Percentiles rank a stretch among this genome's conserved stretches.
Evolutionary conservation across 2,888 invertebrate genomes (phyloP).

Genomic region (Drosophila quinaria): DNA sequence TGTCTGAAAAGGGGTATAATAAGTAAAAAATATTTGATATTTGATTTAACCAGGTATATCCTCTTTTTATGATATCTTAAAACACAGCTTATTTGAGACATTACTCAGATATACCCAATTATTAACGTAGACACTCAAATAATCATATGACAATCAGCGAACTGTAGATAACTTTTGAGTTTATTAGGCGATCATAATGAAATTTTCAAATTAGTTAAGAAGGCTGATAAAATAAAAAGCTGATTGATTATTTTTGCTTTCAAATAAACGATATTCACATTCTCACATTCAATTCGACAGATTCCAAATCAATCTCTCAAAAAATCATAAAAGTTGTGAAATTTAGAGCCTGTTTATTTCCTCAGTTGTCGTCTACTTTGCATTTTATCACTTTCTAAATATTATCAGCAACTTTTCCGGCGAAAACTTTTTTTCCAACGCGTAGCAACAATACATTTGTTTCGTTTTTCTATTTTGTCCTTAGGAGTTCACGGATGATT

Average conservation of each 20-base stretch:
- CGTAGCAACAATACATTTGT: constrained; percentile 7
- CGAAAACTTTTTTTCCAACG: constrained; percentile 22
- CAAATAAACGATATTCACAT: not conserved
- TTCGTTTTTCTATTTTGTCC: constrained; percentile 32
- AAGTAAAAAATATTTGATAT: not conserved
- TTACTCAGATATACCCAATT: not conserved
- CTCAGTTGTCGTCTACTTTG: constrained; percentile 7
- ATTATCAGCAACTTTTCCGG: constrained; percentile 18
- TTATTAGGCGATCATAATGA: constrained; percentile 13
- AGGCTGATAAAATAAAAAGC: not conserved
- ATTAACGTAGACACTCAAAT: not conserved
- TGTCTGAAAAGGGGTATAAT: not conserved
- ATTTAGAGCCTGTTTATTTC: constrained; percentile 25
- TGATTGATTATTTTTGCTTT: constrained; percentile 5
- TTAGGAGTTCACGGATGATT: constrained; percentile 50
- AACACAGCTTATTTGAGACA: not conserved
- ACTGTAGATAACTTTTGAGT: constrained; percentile 4
- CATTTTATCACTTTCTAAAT: constrained; percentile 19
- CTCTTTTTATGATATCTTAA: not conserved
- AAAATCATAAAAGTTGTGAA: not conserved
- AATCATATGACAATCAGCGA: not conserved
- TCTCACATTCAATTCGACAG: not conserved
- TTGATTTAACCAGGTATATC: too few species aligned
- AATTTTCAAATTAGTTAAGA: constrained; percentile 5
- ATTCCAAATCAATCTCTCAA: not conserved